Percentiles rank a stretch among this genome's conserved stretches.
Conservation (phyloP, 1,140 invertebrate species). For the Heliothis subflexa region DNA sequence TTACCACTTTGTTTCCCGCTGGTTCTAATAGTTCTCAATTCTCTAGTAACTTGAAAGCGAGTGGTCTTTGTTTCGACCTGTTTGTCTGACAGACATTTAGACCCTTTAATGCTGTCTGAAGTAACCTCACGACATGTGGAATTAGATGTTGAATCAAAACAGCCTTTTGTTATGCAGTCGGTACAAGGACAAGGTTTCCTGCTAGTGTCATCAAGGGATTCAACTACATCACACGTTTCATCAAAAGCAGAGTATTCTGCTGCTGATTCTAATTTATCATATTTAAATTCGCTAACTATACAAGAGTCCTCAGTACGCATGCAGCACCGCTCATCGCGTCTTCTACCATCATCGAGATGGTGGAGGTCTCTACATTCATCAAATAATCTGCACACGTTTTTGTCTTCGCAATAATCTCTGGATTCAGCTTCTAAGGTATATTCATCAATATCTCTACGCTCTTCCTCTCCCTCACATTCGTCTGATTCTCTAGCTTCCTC, state of each 20-base stretch:
- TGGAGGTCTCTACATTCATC: not conserved
- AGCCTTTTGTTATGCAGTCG: not conserved
- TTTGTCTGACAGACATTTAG: constrained; percentile 2
- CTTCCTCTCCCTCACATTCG: not conserved
- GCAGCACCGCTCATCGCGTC: not conserved
- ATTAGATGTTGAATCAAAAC: not conserved
- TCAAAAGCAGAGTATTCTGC: not conserved
- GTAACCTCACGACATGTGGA: not conserved
- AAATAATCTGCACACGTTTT: not conserved
- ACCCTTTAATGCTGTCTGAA: not conserved
- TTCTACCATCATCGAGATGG: not conserved
- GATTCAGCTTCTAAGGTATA: not conserved
- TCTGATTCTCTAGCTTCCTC: not conserved
- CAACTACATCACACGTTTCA: not conserved
- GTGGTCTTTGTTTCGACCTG: constrained; percentile 7
- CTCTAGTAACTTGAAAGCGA: constrained; percentile 13
- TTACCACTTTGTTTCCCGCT: constrained; percentile 26
- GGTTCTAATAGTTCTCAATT: constrained; percentile 10
- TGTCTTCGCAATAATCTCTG: too few relatives aligned
- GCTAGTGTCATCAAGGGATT: not conserved
- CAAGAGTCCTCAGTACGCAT: not conserved
- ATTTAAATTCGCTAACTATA: not conserved
- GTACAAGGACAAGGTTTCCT: not conserved
- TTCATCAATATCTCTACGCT: not conserved
- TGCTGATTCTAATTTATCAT: not conserved